Conservation (phyloP, 2,888 invertebrate species). For the Nebria brevicollis region DNA sequence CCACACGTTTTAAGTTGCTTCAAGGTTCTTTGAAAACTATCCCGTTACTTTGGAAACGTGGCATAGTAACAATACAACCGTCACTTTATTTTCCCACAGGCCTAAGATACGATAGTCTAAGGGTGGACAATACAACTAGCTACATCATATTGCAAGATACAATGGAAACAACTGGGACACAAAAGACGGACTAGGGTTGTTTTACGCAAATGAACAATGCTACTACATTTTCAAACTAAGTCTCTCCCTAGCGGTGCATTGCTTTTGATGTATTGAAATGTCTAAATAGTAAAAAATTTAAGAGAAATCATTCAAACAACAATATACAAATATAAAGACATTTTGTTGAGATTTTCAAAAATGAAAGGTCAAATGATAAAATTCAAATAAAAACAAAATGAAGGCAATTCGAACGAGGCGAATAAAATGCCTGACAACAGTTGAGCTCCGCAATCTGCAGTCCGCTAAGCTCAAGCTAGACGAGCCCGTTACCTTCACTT, state of each 20-base stretch:
- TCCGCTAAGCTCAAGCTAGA: background rate
- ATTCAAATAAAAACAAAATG: background rate
- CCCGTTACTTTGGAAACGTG: constrained; percentile 18
- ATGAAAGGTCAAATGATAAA: background rate
- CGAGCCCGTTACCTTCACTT: constrained; percentile 29
- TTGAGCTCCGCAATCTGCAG: background rate
- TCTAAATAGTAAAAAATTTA: background rate
- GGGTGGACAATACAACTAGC: background rate
- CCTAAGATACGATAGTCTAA: background rate
- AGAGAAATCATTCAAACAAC: background rate
- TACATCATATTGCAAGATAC: background rate
- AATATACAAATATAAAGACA: background rate
- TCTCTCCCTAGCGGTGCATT: background rate
- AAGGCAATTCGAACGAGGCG: background rate
- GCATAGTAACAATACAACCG: constrained; percentile 13
- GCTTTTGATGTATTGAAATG: background rate
- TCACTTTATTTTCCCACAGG: constrained; percentile 15
- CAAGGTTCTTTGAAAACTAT: background rate
- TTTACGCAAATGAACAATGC: constrained; percentile 13
- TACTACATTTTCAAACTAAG: background rate
- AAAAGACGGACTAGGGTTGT: background rate
- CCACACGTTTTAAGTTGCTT: constrained; percentile 4
- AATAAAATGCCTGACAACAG: constrained; percentile 4
- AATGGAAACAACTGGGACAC: background rate
- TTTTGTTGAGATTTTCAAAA: background rate